These are phyloP conservation scores for Stenichneumon culpator DNA, from an alignment of 2,888 invertebrate genomes.

Conservation along the genomic window DNA sequence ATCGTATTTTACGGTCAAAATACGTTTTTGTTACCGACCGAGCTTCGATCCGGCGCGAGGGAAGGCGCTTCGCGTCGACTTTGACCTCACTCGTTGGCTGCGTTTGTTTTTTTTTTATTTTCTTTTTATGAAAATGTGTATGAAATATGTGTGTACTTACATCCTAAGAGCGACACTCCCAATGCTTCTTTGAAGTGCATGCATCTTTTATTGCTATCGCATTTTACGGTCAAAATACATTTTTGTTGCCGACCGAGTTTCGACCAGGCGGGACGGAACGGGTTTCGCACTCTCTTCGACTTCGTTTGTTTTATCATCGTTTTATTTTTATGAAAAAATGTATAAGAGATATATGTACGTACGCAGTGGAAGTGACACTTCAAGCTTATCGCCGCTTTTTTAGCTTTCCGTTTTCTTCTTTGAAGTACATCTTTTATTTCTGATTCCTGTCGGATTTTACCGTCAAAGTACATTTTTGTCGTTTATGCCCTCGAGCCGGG, in stretches of 20 bases:
- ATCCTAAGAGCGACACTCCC: constrained; percentile 14
- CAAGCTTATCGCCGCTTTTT: constrained; percentile 10
- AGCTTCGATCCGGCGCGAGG: no score
- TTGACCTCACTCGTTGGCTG: not conserved
- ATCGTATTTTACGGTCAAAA: constrained; percentile 23
- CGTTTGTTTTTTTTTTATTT: not conserved
- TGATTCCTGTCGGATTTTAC: constrained; percentile 20
- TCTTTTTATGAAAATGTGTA: not conserved
- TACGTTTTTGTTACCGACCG: not conserved
- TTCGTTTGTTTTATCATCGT: not conserved
- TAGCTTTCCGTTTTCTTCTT: constrained; percentile 16
- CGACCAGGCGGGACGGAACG: no score
- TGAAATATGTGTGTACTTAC: constrained; percentile 21
- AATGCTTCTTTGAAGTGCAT: constrained; percentile 35
- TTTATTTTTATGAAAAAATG: not conserved
- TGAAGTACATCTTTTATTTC: constrained; percentile 23
- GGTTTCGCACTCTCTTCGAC: not conserved
- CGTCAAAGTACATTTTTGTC: constrained; percentile 2
- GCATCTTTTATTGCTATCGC: constrained; percentile 6
- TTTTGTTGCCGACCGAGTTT: not conserved
- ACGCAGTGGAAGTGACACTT: constrained; percentile 35
- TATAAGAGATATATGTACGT: constrained; percentile 4
- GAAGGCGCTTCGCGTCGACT: not conserved
- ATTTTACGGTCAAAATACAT: constrained; percentile 2
- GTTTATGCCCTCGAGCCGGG: no score